Conservation (phyloP, 2,888 invertebrate genomes). For the Leptothorax acervorum region DNA sequence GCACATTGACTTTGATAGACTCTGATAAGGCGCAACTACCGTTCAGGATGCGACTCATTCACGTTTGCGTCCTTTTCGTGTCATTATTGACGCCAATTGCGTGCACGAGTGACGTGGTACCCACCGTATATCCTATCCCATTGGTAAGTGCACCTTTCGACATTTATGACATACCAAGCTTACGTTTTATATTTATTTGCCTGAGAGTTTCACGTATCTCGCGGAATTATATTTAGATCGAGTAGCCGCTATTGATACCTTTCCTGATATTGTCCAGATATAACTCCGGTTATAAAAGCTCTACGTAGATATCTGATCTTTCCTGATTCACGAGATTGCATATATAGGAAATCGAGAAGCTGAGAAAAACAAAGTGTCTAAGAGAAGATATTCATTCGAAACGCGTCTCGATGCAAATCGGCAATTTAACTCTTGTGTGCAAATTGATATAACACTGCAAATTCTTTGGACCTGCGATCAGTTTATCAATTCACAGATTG, state of each 20-base stretch:
- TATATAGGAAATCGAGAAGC: not conserved
- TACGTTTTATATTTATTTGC: conserved; percentile 19
- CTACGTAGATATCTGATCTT: not conserved
- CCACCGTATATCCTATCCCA: conserved; percentile 50
- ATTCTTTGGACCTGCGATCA: not conserved
- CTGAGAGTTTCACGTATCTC: not conserved
- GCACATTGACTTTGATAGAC: not conserved
- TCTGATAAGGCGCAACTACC: not conserved
- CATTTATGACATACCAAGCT: not conserved
- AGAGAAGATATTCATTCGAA: not conserved
- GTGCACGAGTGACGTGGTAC: not conserved
- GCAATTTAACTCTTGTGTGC: not conserved
- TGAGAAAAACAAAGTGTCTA: not conserved
- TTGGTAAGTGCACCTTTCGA: conserved; percentile 59
- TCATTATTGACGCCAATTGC: conserved; percentile 16
- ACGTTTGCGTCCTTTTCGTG: not conserved
- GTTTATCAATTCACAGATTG: not conserved
- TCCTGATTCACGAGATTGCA: not conserved
- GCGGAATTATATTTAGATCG: conserved; percentile 8
- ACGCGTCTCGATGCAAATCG: conserved; percentile 6
- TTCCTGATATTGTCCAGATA: conserved; percentile 31
- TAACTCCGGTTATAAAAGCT: not conserved
- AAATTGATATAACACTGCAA: not conserved
- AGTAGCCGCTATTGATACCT: not conserved
- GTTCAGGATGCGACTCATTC: conserved; percentile 17